Percentiles rank a stretch among this genome's conserved stretches.
These are phyloP conservation scores for Platysteira castanea DNA, from an alignment of 2,113 vertebrate genomes.

Conservation along the genomic window DNA sequence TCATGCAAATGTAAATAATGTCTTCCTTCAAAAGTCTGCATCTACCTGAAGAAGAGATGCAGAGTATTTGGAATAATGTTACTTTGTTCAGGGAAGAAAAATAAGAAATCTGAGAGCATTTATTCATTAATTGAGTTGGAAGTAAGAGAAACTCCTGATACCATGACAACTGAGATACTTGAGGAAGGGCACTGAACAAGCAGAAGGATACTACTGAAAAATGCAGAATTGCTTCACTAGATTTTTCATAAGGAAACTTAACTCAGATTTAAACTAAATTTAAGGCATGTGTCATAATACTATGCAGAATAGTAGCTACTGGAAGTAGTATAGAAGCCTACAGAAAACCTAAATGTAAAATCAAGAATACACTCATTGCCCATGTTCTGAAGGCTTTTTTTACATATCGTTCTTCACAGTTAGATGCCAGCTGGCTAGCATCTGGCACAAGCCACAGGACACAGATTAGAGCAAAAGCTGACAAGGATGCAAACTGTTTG, in stretches of 20 bases:
- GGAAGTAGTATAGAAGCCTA: neutral
- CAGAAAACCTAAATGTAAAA: neutral
- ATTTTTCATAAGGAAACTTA: neutral
- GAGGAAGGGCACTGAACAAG: neutral
- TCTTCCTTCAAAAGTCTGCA: neutral
- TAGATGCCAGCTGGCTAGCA: neutral
- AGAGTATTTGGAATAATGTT: neutral
- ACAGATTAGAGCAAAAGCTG: neutral
- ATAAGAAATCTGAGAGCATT: neutral
- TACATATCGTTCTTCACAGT: neutral
- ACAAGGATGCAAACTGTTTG: neutral
- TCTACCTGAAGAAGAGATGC: neutral
- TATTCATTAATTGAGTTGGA: neutral
- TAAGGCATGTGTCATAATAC: neutral
- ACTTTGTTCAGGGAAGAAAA: neutral
- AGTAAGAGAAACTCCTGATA: neutral
- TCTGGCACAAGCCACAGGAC: neutral
- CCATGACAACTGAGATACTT: neutral
- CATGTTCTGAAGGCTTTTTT: neutral
- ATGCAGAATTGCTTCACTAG: neutral
- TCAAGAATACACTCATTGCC: neutral
- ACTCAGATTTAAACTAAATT: neutral
- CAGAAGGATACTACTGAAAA: neutral
- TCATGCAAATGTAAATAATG: neutral
- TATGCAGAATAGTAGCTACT: neutral